phyloP scores from a whole-genome alignment of 2,797 vertebrate species.

The Pseudotriccus pelzelni region DNA sequence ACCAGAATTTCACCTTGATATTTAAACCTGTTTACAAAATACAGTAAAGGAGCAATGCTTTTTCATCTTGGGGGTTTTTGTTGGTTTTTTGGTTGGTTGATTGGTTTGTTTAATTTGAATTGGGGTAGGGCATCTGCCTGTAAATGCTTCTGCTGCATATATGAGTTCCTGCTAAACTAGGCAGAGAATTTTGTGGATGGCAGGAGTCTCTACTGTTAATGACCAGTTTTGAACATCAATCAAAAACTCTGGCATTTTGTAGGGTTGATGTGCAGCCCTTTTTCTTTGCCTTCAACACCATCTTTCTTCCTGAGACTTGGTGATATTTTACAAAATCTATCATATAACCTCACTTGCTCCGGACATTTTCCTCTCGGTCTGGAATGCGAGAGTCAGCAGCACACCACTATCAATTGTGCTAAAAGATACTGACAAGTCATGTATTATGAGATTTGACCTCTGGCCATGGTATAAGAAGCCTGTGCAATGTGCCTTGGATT shows the following conservation, averaged over 20 bases:
- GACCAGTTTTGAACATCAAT: background rate
- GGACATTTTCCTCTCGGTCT: constrained; percentile 56
- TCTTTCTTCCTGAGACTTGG: constrained; percentile 48
- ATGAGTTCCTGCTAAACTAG: background rate
- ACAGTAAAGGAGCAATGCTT: background rate
- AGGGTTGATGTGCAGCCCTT: constrained; percentile 44
- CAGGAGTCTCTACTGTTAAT: background rate
- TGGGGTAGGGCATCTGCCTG: background rate
- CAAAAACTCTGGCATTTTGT: constrained; percentile 13
- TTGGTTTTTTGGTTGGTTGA: no score
- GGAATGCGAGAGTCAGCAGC: constrained; percentile 64
- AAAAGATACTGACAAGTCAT: constrained; percentile 68
- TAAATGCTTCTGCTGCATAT: background rate
- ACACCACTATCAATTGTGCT: constrained; percentile 61
- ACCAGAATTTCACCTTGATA: background rate
- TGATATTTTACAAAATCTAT: constrained; percentile 54
- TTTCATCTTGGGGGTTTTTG: no score
- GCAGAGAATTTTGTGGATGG: background rate
- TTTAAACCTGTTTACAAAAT: background rate
- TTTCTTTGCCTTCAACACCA: constrained; percentile 29
- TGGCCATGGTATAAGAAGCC: constrained; percentile 38
- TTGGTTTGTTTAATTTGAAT: background rate
- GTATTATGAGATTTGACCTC: constrained; percentile 66
- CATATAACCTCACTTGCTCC: constrained; percentile 53
- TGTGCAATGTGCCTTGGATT: constrained; percentile 57